Conservation (phyloP, 2,797 vertebrate species). For the Diplodus sargus region DNA sequence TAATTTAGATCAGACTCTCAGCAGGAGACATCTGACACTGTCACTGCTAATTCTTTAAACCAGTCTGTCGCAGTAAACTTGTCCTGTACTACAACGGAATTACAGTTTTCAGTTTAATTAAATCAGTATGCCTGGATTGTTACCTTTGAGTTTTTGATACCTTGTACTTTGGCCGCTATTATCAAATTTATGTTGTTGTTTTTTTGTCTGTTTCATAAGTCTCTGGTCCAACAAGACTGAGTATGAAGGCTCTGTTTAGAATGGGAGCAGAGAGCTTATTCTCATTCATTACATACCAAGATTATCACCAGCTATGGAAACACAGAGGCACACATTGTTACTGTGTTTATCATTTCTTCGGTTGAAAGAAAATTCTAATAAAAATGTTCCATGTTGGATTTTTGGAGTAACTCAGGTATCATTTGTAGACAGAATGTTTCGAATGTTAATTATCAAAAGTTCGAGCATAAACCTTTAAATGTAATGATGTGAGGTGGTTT, state of each 20-base stretch:
- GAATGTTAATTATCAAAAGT: neutral
- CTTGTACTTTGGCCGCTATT: neutral
- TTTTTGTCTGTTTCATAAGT: neutral
- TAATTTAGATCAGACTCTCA: neutral
- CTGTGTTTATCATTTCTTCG: neutral
- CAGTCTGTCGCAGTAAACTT: neutral
- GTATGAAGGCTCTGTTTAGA: conserved; percentile 21
- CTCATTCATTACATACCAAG: conserved; percentile 7
- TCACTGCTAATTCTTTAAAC: neutral
- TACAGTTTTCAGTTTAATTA: neutral
- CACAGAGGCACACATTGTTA: neutral
- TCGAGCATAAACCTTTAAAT: neutral
- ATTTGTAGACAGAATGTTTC: neutral
- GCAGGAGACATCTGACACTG: neutral
- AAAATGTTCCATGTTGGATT: neutral
- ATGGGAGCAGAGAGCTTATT: neutral
- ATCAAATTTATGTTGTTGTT: neutral
- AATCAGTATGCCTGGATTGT: neutral
- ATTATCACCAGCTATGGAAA: conserved; percentile 6
- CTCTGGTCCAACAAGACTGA: neutral
- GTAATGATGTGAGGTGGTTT: neutral
- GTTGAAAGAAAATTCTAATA: neutral
- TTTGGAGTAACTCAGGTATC: neutral
- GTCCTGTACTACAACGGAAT: neutral
- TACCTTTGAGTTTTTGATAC: neutral